Percentiles rank a stretch among this genome's conserved stretches.
These are phyloP conservation scores for Gryllus bimaculatus DNA, from an alignment of 1,140 invertebrate genomes.

Conservation along the genomic window DNA sequence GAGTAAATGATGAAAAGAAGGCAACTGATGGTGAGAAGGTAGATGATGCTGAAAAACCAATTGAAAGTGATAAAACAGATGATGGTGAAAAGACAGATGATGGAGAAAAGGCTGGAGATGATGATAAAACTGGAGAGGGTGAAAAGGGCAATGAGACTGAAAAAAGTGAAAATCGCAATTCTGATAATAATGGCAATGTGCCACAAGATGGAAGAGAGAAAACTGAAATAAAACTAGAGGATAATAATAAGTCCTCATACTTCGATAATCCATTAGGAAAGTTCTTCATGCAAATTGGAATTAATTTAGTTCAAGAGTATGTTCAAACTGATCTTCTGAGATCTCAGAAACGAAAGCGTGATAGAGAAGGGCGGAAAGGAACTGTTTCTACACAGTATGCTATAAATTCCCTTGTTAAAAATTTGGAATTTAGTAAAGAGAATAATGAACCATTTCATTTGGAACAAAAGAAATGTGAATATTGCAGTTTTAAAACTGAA, in stretches of 20 bases:
- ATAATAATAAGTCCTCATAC: constrained; percentile 37
- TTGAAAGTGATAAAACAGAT: constrained; percentile 12
- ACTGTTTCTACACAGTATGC: constrained; percentile 61
- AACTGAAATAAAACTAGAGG: constrained; percentile 1
- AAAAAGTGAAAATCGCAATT: background rate
- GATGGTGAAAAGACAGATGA: background rate
- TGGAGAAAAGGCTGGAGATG: background rate
- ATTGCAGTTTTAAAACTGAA: constrained; percentile 89
- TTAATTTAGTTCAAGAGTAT: constrained; percentile 84
- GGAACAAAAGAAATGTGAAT: constrained; percentile 73
- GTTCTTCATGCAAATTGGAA: constrained; percentile 86
- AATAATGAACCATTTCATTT: constrained; percentile 78
- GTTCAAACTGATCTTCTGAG: constrained; percentile 84
- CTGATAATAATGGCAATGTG: background rate
- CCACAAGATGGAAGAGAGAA: constrained; percentile 9
- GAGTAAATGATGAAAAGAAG: constrained; percentile 18
- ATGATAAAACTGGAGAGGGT: background rate
- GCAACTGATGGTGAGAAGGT: constrained; percentile 13
- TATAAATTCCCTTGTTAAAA: constrained; percentile 69
- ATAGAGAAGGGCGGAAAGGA: constrained; percentile 51
- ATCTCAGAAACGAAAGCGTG: constrained; percentile 72
- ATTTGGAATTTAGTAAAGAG: constrained; percentile 77
- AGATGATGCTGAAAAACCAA: constrained; percentile 16
- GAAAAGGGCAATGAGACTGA: constrained; percentile 7
- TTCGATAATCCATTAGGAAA: constrained; percentile 81